A percentile compares a stretch with the other conserved stretches of the same genome.
Conservation (phyloP, 2,113 vertebrate species). For the Lepisosteus oculatus region DNA sequence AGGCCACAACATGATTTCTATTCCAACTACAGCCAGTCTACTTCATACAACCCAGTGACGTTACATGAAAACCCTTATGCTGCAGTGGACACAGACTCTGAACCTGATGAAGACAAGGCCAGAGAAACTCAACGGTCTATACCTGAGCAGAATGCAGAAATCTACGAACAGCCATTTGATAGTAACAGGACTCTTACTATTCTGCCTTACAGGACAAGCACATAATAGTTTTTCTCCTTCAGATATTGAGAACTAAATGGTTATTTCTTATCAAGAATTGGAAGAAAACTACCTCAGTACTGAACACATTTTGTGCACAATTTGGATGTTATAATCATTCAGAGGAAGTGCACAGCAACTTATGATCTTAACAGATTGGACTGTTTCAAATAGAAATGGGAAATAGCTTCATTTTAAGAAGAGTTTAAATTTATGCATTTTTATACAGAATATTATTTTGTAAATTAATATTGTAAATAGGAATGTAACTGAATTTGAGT, state of each 20-base stretch:
- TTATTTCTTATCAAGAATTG: slow-evolving; percentile 41
- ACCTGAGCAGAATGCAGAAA: slow-evolving; percentile 49
- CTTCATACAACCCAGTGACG: slow-evolving; percentile 49
- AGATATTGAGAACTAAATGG: slow-evolving; percentile 22
- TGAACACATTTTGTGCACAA: slow-evolving; percentile 67
- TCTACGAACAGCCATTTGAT: slow-evolving; percentile 68
- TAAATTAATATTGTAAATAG: slow-evolving; percentile 88
- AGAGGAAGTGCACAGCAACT: slow-evolving; percentile 22
- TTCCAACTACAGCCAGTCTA: slow-evolving; percentile 44
- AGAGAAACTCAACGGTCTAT: slow-evolving; percentile 49
- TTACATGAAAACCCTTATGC: slow-evolving; percentile 60
- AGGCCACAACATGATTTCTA: slow-evolving; percentile 68
- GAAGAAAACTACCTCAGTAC: slow-evolving; percentile 85
- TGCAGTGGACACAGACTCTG: slow-evolving; percentile 62
- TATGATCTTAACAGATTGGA: slow-evolving; percentile 21
- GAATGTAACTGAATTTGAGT: slow-evolving; percentile 65
- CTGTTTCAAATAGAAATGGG: slow-evolving; percentile 29
- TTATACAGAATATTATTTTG: slow-evolving; percentile 81
- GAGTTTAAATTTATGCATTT: slow-evolving; percentile 47
- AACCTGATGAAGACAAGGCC: slow-evolving; percentile 57
- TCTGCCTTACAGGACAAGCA: slow-evolving; percentile 59
- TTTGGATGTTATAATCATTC: slow-evolving; percentile 56
- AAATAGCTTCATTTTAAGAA: slow-evolving; percentile 38
- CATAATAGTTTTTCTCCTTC: slow-evolving; percentile 57
- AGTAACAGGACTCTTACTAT: slow-evolving; percentile 66